These are phyloP conservation scores for Montipora sp. DNA, from an alignment of 64 coral and sea anemone genomes.

Conservation along the genomic window DNA sequence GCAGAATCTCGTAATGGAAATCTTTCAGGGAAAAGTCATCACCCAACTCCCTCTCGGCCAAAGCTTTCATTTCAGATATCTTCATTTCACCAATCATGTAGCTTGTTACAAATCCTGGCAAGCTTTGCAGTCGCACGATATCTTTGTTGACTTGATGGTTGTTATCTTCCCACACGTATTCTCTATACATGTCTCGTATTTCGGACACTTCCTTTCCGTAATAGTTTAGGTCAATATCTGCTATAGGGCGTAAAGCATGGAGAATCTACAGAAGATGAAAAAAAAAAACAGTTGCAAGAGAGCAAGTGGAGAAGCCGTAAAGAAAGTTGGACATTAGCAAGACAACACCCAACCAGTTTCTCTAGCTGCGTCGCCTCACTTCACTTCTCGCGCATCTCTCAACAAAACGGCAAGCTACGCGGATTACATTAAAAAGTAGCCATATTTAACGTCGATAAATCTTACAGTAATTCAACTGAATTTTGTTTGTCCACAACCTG, in stretches of 20 bases:
- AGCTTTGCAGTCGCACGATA: slow-evolving; percentile 63
- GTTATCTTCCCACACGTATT: slow-evolving; percentile 79
- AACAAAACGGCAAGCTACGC: no score
- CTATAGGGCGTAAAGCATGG: slow-evolving; percentile 54
- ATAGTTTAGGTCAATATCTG: slow-evolving; percentile 60
- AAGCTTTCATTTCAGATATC: slow-evolving; percentile 51
- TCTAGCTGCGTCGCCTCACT: no score
- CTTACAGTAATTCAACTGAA: no score
- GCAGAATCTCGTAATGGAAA: slow-evolving; percentile 81
- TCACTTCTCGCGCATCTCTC: no score
- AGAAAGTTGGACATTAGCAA: no score
- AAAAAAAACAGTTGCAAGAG: background rate
- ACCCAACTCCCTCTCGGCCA: slow-evolving; percentile 58
- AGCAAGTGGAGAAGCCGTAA: no score
- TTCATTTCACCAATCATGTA: slow-evolving; percentile 67
- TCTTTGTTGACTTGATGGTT: slow-evolving; percentile 68
- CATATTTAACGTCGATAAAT: no score
- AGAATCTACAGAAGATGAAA: slow-evolving; percentile 21
- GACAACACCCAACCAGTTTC: no score
- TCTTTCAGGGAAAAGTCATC: slow-evolving; percentile 58
- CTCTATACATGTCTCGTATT: slow-evolving; percentile 8
- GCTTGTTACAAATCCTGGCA: slow-evolving; percentile 54
- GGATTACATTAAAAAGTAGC: no score
- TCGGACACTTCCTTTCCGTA: background rate
- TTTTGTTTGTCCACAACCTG: no score